Percentiles rank a stretch among this genome's conserved stretches.
Conservation (phyloP, 53 echinoderm and acorn worm species). For the Antedon mediterranea region DNA sequence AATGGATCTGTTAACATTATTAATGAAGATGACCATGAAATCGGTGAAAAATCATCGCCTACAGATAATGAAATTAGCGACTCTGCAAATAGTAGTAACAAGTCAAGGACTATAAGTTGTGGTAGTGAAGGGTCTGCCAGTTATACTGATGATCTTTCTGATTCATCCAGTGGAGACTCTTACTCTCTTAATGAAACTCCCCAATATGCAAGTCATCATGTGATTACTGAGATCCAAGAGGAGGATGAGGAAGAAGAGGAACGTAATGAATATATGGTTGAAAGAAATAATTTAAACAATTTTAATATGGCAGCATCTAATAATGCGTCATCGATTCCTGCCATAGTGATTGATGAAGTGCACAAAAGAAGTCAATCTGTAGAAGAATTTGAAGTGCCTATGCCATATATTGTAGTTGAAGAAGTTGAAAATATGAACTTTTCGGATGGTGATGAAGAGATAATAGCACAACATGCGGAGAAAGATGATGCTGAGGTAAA, state of each 20-base stretch:
- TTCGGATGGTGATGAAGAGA: conserved; percentile 1
- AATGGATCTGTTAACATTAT: too few relatives aligned
- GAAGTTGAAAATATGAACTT: neutral
- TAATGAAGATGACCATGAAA: neutral
- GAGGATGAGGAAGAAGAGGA: conserved; percentile 7
- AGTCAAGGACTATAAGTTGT: neutral
- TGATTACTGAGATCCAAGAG: conserved; percentile 14
- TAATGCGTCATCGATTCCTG: neutral
- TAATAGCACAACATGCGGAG: conserved; percentile 4
- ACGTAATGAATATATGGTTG: neutral
- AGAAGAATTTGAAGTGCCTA: conserved; percentile 16
- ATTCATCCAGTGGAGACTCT: conserved; percentile 40
- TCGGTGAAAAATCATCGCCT: neutral
- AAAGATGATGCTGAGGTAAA: conserved; percentile 1
- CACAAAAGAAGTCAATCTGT: neutral
- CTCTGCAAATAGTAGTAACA: neutral
- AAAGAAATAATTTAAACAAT: neutral
- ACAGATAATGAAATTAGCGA: neutral
- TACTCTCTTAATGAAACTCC: conserved; percentile 29
- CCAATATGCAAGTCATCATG: conserved; percentile 14
- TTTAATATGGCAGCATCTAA: neutral
- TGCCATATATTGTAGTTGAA: conserved; percentile 3
- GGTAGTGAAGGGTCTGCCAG: neutral
- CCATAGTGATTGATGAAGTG: neutral
- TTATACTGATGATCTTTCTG: neutral